A percentile compares a stretch with the other conserved stretches of the same genome.
Conservation (phyloP, 2,797 vertebrate species). For the Esox lucius region DNA sequence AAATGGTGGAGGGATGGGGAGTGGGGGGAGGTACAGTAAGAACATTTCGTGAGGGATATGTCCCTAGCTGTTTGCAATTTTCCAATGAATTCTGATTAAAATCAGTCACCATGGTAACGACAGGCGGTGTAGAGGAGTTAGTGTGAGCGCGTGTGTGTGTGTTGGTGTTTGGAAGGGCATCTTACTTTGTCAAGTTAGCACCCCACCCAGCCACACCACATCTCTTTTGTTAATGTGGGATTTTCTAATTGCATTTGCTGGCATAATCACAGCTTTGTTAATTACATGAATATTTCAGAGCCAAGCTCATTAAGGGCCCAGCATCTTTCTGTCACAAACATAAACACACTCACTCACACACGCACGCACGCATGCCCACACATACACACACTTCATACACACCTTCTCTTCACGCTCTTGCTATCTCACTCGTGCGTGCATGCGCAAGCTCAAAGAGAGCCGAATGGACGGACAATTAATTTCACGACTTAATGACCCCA, state of each 20-base stretch:
- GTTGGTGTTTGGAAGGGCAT: conserved; percentile 14
- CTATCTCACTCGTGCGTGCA: conserved; percentile 3
- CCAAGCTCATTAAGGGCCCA: conserved; percentile 65
- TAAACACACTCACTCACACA: conserved; percentile 37
- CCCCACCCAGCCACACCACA: conserved; percentile 47
- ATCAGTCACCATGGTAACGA: neutral
- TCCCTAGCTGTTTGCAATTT: neutral
- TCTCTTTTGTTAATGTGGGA: conserved; percentile 69
- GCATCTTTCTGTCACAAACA: conserved; percentile 42
- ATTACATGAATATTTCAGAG: conserved; percentile 78
- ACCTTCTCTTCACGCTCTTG: neutral
- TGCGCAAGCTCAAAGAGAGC: conserved; percentile 16
- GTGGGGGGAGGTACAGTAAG: neutral
- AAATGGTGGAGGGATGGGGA: conserved; percentile 26
- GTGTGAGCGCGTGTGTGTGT: conserved; percentile 15
- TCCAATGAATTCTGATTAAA: neutral
- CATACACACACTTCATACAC: conserved; percentile 5
- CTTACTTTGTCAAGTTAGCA: conserved; percentile 41
- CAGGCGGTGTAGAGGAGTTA: neutral
- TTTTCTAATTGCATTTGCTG: conserved; percentile 74
- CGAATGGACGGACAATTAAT: conserved; percentile 24
- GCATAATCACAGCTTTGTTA: conserved; percentile 79
- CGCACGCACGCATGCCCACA: neutral
- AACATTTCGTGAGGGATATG: neutral
- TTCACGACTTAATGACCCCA: neutral